A percentile compares a stretch with the other conserved stretches of the same genome.
Evolutionary conservation across 2,113 vertebrate genomes (phyloP).

Genomic region (Peromyscus polionotus): DNA sequence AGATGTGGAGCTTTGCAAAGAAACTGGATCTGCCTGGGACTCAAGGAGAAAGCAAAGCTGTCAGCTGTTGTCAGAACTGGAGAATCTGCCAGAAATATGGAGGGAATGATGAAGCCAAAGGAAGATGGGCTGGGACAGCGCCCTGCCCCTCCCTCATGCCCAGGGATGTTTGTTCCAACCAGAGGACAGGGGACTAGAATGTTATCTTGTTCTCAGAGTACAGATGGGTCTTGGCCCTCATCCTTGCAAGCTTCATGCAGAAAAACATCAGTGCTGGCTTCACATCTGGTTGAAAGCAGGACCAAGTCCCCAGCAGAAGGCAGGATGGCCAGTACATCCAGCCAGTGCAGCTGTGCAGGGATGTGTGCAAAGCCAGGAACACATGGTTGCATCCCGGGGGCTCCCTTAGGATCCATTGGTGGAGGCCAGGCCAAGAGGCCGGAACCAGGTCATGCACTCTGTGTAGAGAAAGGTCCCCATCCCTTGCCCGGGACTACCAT

Average conservation of each 20-base stretch:
- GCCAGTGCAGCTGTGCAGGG: not conserved
- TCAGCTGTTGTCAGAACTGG: not conserved
- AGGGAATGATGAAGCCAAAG: not conserved
- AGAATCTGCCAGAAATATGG: not conserved
- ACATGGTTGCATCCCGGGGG: not conserved
- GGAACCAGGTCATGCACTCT: not conserved
- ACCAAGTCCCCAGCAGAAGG: not conserved
- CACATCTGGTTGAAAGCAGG: not conserved
- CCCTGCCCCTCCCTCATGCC: not conserved
- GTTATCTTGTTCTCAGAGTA: not conserved
- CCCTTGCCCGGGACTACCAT: fast-evolving
- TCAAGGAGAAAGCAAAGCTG: not conserved
- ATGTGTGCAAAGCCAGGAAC: not conserved
- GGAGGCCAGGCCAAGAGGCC: not conserved
- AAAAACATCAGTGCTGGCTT: not conserved
- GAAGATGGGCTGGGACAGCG: not conserved
- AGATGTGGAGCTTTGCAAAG: not conserved
- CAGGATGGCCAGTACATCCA: not conserved
- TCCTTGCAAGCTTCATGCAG: fast-evolving
- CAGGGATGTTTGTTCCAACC: not conserved
- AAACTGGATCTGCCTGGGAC: fast-evolving
- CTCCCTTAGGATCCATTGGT: not conserved
- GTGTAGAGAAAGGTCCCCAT: not conserved
- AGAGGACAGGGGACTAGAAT: not conserved
- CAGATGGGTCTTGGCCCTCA: not conserved